Base-by-base conservation (phyloP, 1,140 invertebrate genomes). In the Drosophila simulans region DNA sequence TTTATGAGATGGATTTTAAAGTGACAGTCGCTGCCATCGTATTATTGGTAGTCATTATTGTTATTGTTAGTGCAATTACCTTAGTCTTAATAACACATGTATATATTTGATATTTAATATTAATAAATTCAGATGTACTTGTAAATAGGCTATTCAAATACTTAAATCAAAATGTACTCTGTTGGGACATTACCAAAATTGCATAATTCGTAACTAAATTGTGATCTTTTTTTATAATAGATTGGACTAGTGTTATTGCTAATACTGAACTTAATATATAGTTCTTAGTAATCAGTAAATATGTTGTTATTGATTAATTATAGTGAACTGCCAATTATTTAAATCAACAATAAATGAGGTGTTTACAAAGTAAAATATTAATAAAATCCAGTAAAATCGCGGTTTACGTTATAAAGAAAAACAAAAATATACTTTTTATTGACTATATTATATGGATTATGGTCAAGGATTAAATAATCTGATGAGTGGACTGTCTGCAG, bases 1-100 rank as follows among this genome's bases (percentile, higher is more conserved):
- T 91, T 91, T 66, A 86, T 91, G 90, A 91, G 90, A 90, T 91
- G 90, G 90, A 91, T 91, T 69, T 91, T 91, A 90, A 91, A 91
- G 81, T 91, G 82, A 88, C 82, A 85, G 82, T 78, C 49, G 83
- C 90, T 76, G 80, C 85, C 76, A 88, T 86, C 84, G 74, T 77
- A 90, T 84, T 85, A 74, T 62, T 75, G 62, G 72, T 75, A 75
- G 60, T 75, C 52, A 53, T 71, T 74, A 74, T 62, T 52, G 65
- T 69, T 77, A 62, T 81, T 70, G 54, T 75, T 76, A 76, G 62
- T 76, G 55, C 48, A 81, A 63, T 78, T 74, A 65, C 58, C 46
- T 43, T 73, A 72, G 48, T 49, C 46, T 57, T 57, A 80, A 60
- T 49, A 62, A 71, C 66, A 73, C 62, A 53, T 84, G 70, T 79